These are phyloP conservation scores for Pseudococcus viburni DNA, from an alignment of 2,888 invertebrate genomes.

Conservation along the genomic window DNA sequence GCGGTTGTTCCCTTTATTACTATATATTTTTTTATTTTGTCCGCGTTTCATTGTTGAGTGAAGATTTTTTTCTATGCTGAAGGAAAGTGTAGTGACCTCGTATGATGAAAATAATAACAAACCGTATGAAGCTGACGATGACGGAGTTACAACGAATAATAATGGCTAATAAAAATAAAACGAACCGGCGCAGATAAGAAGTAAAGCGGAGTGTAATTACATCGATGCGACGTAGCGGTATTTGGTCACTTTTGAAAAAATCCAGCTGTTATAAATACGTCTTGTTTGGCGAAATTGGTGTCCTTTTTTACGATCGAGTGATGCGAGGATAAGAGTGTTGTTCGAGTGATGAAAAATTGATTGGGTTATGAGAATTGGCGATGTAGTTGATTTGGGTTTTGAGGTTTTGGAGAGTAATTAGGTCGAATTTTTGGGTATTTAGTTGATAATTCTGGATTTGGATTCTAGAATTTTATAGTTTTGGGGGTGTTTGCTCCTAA, in stretches of 20 bases:
- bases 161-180: constrained; percentile 54
- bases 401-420: too few relatives aligned
- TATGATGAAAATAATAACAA: constrained; percentile 47
- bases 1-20: constrained; percentile 48
- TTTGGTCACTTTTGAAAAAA: constrained; percentile 37
- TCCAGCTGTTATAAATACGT: background rate
- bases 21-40: constrained; percentile 47
- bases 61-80: constrained; percentile 43
- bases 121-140: constrained; percentile 1
- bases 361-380: too few relatives aligned
- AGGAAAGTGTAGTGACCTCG: constrained; percentile 56
- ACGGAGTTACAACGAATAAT: constrained; percentile 33
- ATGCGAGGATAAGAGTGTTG: too few relatives aligned
- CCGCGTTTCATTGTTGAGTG: constrained; percentile 35
- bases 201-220: constrained; percentile 17
- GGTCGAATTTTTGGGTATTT: too few relatives aligned
- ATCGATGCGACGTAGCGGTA: constrained; percentile 23
- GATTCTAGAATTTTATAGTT: too few relatives aligned
- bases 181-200: constrained; percentile 5
- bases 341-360: too few relatives aligned
- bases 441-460: too few relatives aligned
- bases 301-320: background rate
- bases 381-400: too few relatives aligned
- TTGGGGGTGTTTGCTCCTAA: too few relatives aligned
- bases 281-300: background rate